phyloP scores from a whole-genome alignment of 2,888 invertebrate species.

The Ormia ochracea region DNA sequence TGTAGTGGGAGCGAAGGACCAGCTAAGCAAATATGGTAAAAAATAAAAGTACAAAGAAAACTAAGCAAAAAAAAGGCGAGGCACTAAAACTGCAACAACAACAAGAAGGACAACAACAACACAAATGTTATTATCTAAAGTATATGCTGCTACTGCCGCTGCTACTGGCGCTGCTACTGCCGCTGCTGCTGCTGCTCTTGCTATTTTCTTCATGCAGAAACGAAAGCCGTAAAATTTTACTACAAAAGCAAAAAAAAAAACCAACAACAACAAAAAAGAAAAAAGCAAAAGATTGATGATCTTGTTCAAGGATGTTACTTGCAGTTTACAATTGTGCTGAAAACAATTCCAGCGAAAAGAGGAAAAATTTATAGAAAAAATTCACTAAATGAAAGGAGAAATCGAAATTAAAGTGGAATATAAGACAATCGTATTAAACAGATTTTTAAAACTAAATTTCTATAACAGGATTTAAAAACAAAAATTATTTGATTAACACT shows the following conservation, averaged over 20 bases:
- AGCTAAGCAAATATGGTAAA: not conserved
- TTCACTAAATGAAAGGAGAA: not conserved
- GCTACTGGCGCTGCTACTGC: not conserved
- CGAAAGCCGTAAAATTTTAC: constrained; percentile 23
- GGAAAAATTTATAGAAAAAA: not conserved
- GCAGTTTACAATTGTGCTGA: constrained; percentile 41
- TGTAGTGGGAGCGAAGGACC: constrained; percentile 39
- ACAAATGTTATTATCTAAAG: constrained; percentile 18
- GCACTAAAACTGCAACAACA: constrained; percentile 32
- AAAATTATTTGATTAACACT: too few relatives aligned
- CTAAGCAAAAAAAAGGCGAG: constrained; percentile 44
- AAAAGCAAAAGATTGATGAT: constrained; percentile 71
- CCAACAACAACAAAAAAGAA: not conserved
- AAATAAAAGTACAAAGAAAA: constrained; percentile 33
- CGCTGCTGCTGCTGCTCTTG: not conserved
- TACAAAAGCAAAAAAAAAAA: constrained; percentile 1
- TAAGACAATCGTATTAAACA: not conserved
- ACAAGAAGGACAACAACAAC: constrained; percentile 24
- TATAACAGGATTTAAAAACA: too few relatives aligned
- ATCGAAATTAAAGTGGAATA: not conserved
- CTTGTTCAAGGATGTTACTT: constrained; percentile 72
- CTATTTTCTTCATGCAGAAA: constrained; percentile 19
- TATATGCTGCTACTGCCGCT: constrained; percentile 40
- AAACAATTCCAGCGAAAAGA: not conserved
- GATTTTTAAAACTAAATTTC: not conserved